A percentile compares a stretch with the other conserved stretches of the same genome.
phyloP scores from a whole-genome alignment of 2,888 invertebrate species.

The Drosophila limbata region DNA sequence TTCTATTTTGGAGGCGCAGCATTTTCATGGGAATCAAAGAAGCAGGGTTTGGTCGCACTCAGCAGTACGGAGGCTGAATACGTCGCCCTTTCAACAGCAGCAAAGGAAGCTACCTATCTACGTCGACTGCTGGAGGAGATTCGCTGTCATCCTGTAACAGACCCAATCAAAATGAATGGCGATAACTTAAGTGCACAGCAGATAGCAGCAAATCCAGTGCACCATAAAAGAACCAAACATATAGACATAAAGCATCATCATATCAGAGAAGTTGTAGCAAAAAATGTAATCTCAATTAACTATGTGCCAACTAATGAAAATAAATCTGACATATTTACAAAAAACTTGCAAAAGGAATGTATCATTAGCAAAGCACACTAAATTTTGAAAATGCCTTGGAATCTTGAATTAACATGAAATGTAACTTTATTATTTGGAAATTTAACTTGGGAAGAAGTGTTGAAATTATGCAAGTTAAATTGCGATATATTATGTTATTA shows the following conservation, averaged over 20 bases:
- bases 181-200: constrained; percentile 7
- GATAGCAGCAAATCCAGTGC: constrained; percentile 2
- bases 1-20: constrained; percentile 30
- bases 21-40: constrained; percentile 45
- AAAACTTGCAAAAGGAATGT: too few species aligned
- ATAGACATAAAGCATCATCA: constrained; percentile 41
- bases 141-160: neutral
- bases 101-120: constrained; percentile 6
- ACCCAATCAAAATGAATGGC: neutral
- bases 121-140: neutral
- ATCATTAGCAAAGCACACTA: too few species aligned
- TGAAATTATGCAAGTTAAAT: too few species aligned
- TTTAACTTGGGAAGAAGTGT: too few species aligned
- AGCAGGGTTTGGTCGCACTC: constrained; percentile 40
- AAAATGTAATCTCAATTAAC: constrained; percentile 1
- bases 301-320: constrained; percentile 8
- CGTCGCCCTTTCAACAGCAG: constrained; percentile 16
- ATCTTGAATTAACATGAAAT: too few species aligned
- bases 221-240: constrained; percentile 39
- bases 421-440: too few species aligned
- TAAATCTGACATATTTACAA: neutral
- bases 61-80: constrained; percentile 29
- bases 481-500: too few species aligned
- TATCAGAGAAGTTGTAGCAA: constrained; percentile 1
- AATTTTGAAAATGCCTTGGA: too few species aligned